A percentile compares a stretch with the other conserved stretches of the same genome.
phyloP scores from a whole-genome alignment of 2,888 invertebrate species.

The Morpho achilles region DNA sequence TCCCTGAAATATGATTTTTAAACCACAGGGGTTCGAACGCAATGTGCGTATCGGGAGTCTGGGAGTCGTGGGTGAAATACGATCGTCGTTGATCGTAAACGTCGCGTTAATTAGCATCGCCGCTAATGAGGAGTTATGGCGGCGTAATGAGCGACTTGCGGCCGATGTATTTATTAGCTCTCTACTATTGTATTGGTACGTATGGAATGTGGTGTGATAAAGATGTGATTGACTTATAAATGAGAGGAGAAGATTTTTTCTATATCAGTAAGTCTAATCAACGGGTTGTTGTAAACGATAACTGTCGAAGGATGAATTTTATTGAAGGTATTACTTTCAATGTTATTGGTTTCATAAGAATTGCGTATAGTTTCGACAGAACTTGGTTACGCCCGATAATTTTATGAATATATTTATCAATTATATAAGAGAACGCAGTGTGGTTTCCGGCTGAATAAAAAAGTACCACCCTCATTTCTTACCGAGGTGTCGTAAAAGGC shows the following conservation, averaged over 20 bases:
- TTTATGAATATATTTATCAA: too few relatives aligned
- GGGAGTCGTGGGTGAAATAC: slow-evolving; percentile 38
- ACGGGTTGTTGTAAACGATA: too few relatives aligned
- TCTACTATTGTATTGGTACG: slow-evolving; percentile 15
- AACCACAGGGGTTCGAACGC: slow-evolving; percentile 28
- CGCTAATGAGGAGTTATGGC: slow-evolving; percentile 78
- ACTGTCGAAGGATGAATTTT: too few relatives aligned
- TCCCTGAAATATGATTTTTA: neutral
- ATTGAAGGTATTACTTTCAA: too few relatives aligned
- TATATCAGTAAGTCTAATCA: neutral
- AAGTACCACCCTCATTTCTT: too few relatives aligned
- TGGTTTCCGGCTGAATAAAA: too few relatives aligned
- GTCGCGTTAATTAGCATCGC: slow-evolving; percentile 76
- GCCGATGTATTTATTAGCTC: slow-evolving; percentile 57
- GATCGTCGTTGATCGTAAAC: slow-evolving; percentile 63
- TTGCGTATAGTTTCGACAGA: too few relatives aligned
- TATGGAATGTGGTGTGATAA: slow-evolving; percentile 5
- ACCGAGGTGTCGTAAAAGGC: too few relatives aligned
- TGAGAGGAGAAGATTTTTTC: neutral
- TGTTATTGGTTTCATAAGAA: too few relatives aligned
- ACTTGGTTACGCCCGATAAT: too few relatives aligned
- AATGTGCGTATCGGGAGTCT: slow-evolving; percentile 15
- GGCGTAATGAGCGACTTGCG: slow-evolving; percentile 72
- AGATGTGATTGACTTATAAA: slow-evolving; percentile 10
- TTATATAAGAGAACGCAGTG: too few relatives aligned